Base-by-base conservation (phyloP, 2,797 vertebrate species). In the Ctenopoma kingsleyae region DNA sequence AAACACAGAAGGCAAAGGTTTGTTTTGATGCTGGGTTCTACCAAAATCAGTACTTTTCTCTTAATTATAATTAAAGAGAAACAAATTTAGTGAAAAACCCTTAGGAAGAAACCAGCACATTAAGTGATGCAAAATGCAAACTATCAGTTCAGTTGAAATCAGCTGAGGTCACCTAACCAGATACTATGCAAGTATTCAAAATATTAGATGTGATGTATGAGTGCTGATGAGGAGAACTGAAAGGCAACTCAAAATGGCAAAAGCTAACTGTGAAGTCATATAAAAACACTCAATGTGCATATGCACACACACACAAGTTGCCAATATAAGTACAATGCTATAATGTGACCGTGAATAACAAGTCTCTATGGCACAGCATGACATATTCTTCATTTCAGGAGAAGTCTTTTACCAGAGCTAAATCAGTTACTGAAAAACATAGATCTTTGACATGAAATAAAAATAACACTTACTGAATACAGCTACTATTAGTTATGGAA, bases 161-260 rank as follows among this genome's bases (percentile, higher is more conserved):
- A 76, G 30, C 2, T 30, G 70, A 69, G 22, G 58, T 85, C 52
- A 57, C 54, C 10, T 54, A 59, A 48, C 48, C 51, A 66, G 74
- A 67, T 22, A 47, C 17, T 15, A 44, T 19, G 12, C 30, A 6
- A 27, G 47, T 49, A 41, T 30, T 81, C 62, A 54, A 76, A 81
- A 70, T 27, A 16, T 64, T 54, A 71, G 30, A 64, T 4, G 3
- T 71, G 71, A 74, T 73, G 50, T 35, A 38, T 0, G 17, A 57
- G 40, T 13, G 32, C 30, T 30, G 25, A 56, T 48, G 30, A 55
- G 19, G 22, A 80, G 62, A 77, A 57, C 36, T 77, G 67, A 86
- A 82, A 71, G 72, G 68, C 32, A 64, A 76, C 63, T 88, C 55
- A 35, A 83, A 80, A 75, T 62, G 67, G 71, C 67, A 65, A 64